Evolutionary conservation across 2,113 vertebrate species (phyloP).

Genomic region (Gallinago media): DNA sequence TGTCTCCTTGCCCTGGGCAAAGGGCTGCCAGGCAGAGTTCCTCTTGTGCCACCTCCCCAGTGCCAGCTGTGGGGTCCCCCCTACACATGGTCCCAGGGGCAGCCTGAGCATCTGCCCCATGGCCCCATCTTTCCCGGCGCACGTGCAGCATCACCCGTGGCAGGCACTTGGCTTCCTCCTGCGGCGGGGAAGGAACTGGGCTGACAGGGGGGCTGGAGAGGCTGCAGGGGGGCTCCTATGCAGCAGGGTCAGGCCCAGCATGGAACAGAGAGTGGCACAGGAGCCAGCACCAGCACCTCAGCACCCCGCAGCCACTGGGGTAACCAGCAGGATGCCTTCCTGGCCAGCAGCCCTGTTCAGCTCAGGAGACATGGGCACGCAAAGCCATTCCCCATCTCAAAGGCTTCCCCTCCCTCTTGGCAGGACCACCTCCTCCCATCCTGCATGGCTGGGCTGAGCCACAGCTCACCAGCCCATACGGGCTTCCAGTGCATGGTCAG

Average conservation of each 20-base stretch:
- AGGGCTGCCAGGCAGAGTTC: not conserved
- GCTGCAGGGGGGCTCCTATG: not conserved
- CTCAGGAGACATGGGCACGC: not conserved
- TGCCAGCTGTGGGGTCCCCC: not conserved
- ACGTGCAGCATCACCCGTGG: fast-evolving
- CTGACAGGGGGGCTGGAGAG: not conserved
- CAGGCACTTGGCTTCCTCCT: fast-evolving
- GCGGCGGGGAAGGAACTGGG: not conserved
- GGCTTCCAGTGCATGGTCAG: not conserved
- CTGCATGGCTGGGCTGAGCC: fast-evolving
- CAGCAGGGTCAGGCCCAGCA: not conserved
- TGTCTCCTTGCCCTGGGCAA: not conserved
- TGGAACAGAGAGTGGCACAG: not conserved
- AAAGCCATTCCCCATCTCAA: not conserved
- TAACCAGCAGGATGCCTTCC: not conserved
- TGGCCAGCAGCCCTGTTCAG: not conserved
- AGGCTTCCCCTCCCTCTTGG: not conserved
- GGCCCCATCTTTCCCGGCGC: not conserved
- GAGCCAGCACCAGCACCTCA: not conserved
- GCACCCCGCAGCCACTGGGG: not conserved
- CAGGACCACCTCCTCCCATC: not conserved
- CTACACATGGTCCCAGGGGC: fast-evolving
- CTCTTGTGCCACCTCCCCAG: not conserved
- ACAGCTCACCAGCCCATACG: fast-evolving
- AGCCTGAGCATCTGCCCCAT: not conserved